phyloP scores from a whole-genome alignment of 1,140 invertebrate species.

The Caenorhabditis elegans region WBcel235 BX284604.4:506001-506500 shows the following conservation, averaged over 20 bases:
- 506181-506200: background rate
- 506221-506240: slow-evolving; percentile 3
- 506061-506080: background rate
- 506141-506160: background rate
- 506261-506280: slow-evolving; percentile 11
- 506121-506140: background rate
- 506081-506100: background rate
- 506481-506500: background rate
- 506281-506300: slow-evolving; percentile 14
- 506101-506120: background rate
- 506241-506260: background rate
- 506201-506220: slow-evolving; percentile 6
- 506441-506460: background rate
- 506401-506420: slow-evolving; percentile 21
- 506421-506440: slow-evolving; percentile 5
- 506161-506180: background rate
- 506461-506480: background rate
- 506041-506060: background rate
- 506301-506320: slow-evolving; percentile 14
- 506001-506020: background rate
- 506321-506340: background rate
- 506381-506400: slow-evolving; percentile 21
- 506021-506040: background rate
- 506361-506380: background rate
- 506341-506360: background rate